Percentiles rank a stretch among this genome's conserved stretches.
Conservation (phyloP, 1,140 invertebrate genomes). For the Drosophila varians region DNA sequence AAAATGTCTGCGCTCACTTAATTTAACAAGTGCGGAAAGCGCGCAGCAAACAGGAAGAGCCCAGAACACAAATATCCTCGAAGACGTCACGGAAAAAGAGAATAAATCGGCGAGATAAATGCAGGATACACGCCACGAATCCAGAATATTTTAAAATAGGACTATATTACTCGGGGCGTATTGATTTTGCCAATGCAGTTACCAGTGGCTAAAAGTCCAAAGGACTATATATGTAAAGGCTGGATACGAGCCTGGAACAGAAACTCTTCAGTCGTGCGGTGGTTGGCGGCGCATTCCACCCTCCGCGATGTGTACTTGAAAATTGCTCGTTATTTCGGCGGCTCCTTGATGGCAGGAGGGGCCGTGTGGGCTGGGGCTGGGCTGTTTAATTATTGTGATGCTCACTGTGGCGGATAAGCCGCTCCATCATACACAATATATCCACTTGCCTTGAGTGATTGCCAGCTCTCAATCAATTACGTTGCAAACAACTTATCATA, state of each 20-base stretch:
- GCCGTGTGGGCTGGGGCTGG: conserved; percentile 3
- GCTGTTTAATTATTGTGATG: conserved; percentile 67
- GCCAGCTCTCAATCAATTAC: conserved; percentile 68
- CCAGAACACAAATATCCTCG: neutral
- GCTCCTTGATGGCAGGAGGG: neutral
- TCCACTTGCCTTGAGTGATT: conserved; percentile 47
- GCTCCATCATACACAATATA: conserved; percentile 12
- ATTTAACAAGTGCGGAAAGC: conserved; percentile 46
- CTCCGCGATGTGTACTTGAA: conserved; percentile 20
- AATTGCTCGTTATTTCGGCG: conserved; percentile 40
- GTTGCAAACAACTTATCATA: conserved; percentile 49
- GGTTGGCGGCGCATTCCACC: neutral
- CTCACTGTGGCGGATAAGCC: conserved; percentile 57
- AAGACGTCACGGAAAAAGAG: neutral
- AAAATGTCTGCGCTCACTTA: conserved; percentile 63
- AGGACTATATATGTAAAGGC: neutral
- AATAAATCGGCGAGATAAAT: neutral
- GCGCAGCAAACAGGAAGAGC: conserved; percentile 26
- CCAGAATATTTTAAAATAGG: no score
- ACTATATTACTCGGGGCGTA: no score
- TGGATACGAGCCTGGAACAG: neutral
- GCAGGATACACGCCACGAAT: neutral
- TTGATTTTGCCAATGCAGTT: no score
- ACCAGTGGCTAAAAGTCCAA: no score
- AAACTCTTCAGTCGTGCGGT: neutral